Evolutionary conservation across 2,797 vertebrate genomes (phyloP).

Genomic region (Poecilia wingei): DNA sequence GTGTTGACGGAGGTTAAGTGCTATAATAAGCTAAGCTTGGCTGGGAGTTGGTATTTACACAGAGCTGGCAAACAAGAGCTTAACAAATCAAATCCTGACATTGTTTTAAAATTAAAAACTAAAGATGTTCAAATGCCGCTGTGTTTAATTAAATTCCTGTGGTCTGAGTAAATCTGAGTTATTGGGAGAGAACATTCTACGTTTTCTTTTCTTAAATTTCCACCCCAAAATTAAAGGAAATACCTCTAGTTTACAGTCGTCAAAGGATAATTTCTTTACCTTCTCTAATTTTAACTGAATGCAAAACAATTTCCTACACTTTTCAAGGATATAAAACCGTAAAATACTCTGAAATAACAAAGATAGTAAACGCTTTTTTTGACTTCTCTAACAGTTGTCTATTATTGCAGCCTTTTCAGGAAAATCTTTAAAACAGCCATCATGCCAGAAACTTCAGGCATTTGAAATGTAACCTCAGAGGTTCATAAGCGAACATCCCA

Average conservation of each 20-base stretch:
- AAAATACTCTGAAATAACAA: neutral
- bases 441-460: neutral
- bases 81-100: constrained; percentile 17
- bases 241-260: neutral
- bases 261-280: neutral
- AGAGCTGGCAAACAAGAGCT: constrained; percentile 23
- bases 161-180: neutral
- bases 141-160: neutral
- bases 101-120: constrained; percentile 3
- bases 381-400: neutral
- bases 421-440: neutral
- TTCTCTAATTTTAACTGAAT: neutral
- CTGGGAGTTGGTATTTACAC: constrained; percentile 40
- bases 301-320: neutral
- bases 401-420: neutral
- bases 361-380: neutral
- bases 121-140: neutral
- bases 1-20: constrained; percentile 56
- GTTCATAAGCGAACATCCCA: neutral
- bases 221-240: neutral
- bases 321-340: neutral
- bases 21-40: constrained; percentile 45
- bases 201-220: neutral
- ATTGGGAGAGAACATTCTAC: neutral
- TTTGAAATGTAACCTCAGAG: neutral